Base-by-base conservation (phyloP, 2,888 invertebrate species). In the Macrosoma leucophasiata region DNA sequence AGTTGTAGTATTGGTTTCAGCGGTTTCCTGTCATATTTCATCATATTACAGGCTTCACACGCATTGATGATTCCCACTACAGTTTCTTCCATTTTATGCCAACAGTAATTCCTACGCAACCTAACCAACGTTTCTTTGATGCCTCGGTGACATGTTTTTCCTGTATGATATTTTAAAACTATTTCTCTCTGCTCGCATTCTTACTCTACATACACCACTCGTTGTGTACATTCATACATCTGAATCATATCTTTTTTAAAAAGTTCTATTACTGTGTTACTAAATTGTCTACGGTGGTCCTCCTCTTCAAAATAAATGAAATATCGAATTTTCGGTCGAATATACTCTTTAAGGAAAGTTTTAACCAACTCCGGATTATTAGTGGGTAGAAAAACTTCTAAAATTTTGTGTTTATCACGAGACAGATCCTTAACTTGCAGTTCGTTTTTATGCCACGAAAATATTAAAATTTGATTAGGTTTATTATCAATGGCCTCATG, bases 171-270 rank as follows among this genome's bases (percentile, higher is more conserved):
- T 33, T 39, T 36, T 13, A 18, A 6, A 2, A 42, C 12, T 13
- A 36, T 24, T 10, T 38, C 32, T 18, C 18, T 24, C n/a, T 42
- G 38, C 25, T 39, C 33, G 8, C 17, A 13, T 33, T 38, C 41
- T 8, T 37, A 17, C 7, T 29, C 19, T 3, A 41, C 11, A 28
- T 33, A 26, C 3, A 25, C 29, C 3, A 52, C 39, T 7, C 51
- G 14, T 36, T 53, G 34, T 1, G 48, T 51, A 27, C 54, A 53
- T 41, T 57, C 51, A 4, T 15, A 24, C 0, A 57, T 14, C n/a
- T 51, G 37, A 3, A 45, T 22, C 3, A 43, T 13, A 11, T 28
- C 41, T 18, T 50, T 50, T 13, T 44, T 45, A 29, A 44, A 55
- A 9, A 57, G 24, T 13, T 17, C 5, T 1, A 31, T 41, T 1